These are phyloP conservation scores for Edolisoma coerulescens DNA, from an alignment of 2,113 vertebrate species.

Conservation along the genomic window DNA sequence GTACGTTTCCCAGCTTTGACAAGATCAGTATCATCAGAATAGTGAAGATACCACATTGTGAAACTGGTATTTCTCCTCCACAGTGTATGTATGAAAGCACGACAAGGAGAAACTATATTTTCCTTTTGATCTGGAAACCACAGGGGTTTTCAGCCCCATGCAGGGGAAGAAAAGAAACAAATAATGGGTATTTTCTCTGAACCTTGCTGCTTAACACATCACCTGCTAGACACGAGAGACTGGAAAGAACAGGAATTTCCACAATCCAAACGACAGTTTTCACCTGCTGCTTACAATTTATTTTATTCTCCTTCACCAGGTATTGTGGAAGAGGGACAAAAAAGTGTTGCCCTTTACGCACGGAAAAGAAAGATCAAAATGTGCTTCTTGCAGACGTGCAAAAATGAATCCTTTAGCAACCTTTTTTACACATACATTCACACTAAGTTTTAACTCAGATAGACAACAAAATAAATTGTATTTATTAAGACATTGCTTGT, in stretches of 20 bases:
- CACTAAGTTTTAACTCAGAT: background rate
- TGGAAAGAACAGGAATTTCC: slow-evolving; percentile 16
- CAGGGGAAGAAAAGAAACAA: background rate
- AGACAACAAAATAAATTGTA: background rate
- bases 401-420: background rate
- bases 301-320: background rate
- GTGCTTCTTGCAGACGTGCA: background rate
- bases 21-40: background rate
- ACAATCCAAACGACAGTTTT: background rate
- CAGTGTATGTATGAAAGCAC: background rate
- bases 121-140: slow-evolving; percentile 4
- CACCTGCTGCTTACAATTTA: background rate
- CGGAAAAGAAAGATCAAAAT: background rate
- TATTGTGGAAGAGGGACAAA: background rate
- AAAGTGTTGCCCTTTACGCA: background rate
- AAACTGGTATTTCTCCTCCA: background rate
- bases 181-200: background rate
- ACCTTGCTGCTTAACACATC: background rate
- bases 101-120: background rate
- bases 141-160: background rate
- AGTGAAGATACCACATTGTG: background rate
- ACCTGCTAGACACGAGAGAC: background rate
- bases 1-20: background rate
- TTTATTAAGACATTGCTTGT: background rate
- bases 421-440: background rate